Base-by-base conservation (phyloP, 2,888 invertebrate genomes). In the Cerastis rubricosa region DNA sequence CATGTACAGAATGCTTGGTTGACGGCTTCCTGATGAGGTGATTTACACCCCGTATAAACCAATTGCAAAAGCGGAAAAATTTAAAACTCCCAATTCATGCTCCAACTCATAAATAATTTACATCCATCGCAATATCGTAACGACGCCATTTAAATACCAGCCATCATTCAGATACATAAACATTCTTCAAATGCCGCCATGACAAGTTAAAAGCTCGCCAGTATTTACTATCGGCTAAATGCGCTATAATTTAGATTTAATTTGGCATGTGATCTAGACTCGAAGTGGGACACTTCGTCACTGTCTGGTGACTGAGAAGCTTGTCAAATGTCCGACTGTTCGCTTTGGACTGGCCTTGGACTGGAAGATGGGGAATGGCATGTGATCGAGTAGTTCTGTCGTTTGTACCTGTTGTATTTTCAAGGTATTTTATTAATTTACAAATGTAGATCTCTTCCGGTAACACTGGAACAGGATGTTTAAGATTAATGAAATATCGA, bases 171-270 rank as follows among this genome's bases (percentile, higher is more conserved):
- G 57, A 69, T 67, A 78, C 65, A 74, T 59, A 74, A 74, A 83
- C 83, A 83, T 84, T 83, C 66, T 72, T 78, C 63, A 83, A 70
- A 85, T 83, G 19, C 65, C 63, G 43, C 40, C 61, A 49, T 70
- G 83, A 83, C 83, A 77, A 71, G 74, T 71, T 84, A 84, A 84
- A 85, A 84, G 83, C 83, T 64, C 66, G 66, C 29, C 69, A 78
- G 65, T 83, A 83, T 85, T 78, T 70, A 84, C 69, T 59, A 71
- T 66, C 74, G 57, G 63, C 74, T 85, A 83, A 85, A 83, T 83
- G 83, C 29, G 78, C 78, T 69, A 83, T 85, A 74, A 85, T 85
- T 74, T 63, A 78, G 45, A 78, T 70, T 83, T 85, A 85, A 85
- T 84, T 83, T 78, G 85, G 78, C 83, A 64, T 74, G 29, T 69